Percentiles rank a stretch among this genome's conserved stretches.
phyloP scores from a whole-genome alignment of 2,888 invertebrate species.

The Busseola fusca region DNA sequence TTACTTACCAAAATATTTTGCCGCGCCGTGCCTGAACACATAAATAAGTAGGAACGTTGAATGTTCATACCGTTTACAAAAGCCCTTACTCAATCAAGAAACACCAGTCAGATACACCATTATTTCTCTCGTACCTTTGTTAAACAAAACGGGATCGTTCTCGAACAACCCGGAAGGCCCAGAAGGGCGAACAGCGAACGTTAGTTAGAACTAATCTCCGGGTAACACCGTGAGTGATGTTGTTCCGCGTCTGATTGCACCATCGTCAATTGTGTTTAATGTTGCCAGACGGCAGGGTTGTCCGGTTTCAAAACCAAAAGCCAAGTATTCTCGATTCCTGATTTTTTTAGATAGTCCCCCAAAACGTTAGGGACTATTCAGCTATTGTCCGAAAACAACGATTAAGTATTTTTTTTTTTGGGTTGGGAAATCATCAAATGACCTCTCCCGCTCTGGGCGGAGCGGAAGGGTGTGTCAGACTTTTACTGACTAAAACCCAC shows the following conservation, averaged over 20 bases:
- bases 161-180: slow-evolving; percentile 1
- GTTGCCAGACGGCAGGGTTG: slow-evolving; percentile 50
- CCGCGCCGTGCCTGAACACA: not conserved
- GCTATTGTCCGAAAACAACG: no score
- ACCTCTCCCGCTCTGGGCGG: no score
- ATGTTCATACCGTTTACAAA: not conserved
- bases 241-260: slow-evolving; percentile 59
- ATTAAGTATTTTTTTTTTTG: no score
- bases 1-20: not conserved
- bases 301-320: not conserved
- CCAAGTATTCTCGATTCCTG: not conserved
- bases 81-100: not conserved
- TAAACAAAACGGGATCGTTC: slow-evolving; percentile 6
- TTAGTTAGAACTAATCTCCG: slow-evolving; percentile 51
- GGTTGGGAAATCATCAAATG: no score
- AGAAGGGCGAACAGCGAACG: slow-evolving; percentile 5
- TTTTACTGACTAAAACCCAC: no score
- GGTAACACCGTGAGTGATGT: slow-evolving; percentile 54
- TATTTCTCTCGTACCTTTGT: slow-evolving; percentile 3
- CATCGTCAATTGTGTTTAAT: slow-evolving; percentile 61
- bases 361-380: not conserved
- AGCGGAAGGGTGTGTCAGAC: no score
- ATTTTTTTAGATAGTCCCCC: not conserved
- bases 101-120: not conserved
- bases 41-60: no score